These are phyloP conservation scores for Lamellibrachia columna DNA, from an alignment of 2,888 invertebrate genomes.

Conservation along the genomic window DNA sequence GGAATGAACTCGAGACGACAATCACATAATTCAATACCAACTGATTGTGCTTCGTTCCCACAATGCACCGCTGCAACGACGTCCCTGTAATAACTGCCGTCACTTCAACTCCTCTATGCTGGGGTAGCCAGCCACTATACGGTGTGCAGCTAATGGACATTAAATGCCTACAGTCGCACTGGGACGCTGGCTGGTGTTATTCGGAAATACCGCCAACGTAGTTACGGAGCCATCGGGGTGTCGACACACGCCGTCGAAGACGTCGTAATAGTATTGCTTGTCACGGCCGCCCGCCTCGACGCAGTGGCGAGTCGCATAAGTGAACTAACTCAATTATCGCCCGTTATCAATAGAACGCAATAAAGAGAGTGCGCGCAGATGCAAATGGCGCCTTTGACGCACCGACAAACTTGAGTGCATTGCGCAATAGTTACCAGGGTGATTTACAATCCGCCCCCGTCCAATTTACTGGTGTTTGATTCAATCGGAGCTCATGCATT, in stretches of 20 bases:
- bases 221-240: background rate
- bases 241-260: background rate
- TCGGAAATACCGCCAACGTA: background rate
- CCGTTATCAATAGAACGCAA: background rate
- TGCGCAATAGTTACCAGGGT: slow-evolving; percentile 3
- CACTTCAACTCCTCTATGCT: background rate
- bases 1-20: background rate
- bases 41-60: background rate
- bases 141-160: background rate
- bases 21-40: background rate
- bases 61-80: background rate
- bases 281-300: background rate
- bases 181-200: background rate
- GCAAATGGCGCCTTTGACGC: background rate
- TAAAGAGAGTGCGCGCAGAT: background rate
- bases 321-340: slow-evolving; percentile 12
- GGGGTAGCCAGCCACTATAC: background rate
- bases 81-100: background rate
- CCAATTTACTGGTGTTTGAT: background rate
- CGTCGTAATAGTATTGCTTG: slow-evolving; percentile 5
- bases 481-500: background rate
- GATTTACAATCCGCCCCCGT: background rate
- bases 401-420: slow-evolving; percentile 16
- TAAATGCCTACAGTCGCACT: background rate
- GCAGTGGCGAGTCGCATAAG: background rate